These are phyloP conservation scores for Orthosia gracilis DNA, from an alignment of 2,888 invertebrate species.

Conservation along the genomic window DNA sequence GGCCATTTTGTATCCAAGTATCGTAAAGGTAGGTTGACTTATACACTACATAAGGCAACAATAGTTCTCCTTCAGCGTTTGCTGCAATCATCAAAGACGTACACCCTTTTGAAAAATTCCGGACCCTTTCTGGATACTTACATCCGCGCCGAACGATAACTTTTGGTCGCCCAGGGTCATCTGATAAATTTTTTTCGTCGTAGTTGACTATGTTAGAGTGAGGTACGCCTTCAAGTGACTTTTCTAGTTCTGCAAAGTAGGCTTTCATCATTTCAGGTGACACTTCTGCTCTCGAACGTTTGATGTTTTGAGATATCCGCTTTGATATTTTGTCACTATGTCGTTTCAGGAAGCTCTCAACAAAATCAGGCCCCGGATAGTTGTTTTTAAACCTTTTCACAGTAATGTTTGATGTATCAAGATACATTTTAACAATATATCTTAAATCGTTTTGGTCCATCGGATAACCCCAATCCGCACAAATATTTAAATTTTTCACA, in stretches of 20 bases:
- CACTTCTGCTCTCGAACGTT: no score
- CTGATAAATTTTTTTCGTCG: no score
- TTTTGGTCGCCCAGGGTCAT: constrained; percentile 57
- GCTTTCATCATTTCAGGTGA: no score
- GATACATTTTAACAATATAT: no score
- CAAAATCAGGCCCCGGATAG: constrained; percentile 40
- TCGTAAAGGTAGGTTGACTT: constrained; percentile 74
- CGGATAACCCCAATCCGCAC: no score
- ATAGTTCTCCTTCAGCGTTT: constrained; percentile 71
- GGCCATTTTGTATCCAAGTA: constrained; percentile 77
- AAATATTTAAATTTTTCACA: no score
- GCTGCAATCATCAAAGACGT: constrained; percentile 76
- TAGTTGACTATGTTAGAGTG: no score
- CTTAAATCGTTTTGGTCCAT: no score
- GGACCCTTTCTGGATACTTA: constrained; percentile 70
- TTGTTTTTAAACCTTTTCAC: constrained; percentile 42
- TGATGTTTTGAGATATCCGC: no score
- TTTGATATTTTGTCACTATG: no score
- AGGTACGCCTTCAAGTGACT: no score
- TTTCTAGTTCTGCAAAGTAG: no score
- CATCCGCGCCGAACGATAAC: constrained; percentile 63
- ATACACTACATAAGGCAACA: constrained; percentile 78
- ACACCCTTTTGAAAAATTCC: constrained; percentile 44
- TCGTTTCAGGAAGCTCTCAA: constrained; percentile 23
- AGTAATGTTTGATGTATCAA: constrained; percentile 24